Percentiles rank a stretch among this genome's conserved stretches.
These are phyloP conservation scores for Pterophyllum scalare DNA, from an alignment of 2,113 vertebrate species.

Conservation along the genomic window DNA sequence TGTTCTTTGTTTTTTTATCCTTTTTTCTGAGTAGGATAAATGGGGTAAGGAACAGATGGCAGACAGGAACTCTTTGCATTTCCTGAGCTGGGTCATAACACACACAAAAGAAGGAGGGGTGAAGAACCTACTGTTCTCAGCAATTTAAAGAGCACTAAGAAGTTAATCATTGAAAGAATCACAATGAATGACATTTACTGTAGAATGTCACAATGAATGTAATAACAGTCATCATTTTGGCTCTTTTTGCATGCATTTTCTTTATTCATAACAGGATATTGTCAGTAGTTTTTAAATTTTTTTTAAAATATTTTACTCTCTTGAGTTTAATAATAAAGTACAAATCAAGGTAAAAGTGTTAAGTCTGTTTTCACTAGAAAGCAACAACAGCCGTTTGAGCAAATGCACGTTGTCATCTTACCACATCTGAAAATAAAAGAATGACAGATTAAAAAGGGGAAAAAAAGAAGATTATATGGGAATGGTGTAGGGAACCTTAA, in stretches of 20 bases:
- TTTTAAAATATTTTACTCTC: background rate
- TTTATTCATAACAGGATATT: constrained; percentile 4
- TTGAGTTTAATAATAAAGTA: too few species aligned
- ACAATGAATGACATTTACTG: background rate
- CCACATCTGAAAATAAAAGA: background rate
- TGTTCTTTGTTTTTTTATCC: background rate
- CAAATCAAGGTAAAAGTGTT: too few species aligned
- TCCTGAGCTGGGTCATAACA: constrained; percentile 46
- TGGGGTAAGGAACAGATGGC: background rate
- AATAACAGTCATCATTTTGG: background rate
- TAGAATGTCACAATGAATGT: background rate
- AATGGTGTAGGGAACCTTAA: background rate
- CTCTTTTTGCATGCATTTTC: constrained; percentile 31
- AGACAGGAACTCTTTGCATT: constrained; percentile 34
- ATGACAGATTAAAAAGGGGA: too few species aligned
- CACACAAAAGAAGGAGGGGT: background rate
- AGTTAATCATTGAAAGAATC: background rate
- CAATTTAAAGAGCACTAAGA: background rate
- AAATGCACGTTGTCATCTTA: background rate
- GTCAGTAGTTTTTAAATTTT: background rate
- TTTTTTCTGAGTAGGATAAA: background rate
- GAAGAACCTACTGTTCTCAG: constrained; percentile 26
- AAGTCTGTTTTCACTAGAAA: background rate
- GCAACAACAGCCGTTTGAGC: background rate
- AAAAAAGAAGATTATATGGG: background rate